Base-by-base conservation (phyloP, 2,113 vertebrate genomes). In the Pithys albifrons region DNA sequence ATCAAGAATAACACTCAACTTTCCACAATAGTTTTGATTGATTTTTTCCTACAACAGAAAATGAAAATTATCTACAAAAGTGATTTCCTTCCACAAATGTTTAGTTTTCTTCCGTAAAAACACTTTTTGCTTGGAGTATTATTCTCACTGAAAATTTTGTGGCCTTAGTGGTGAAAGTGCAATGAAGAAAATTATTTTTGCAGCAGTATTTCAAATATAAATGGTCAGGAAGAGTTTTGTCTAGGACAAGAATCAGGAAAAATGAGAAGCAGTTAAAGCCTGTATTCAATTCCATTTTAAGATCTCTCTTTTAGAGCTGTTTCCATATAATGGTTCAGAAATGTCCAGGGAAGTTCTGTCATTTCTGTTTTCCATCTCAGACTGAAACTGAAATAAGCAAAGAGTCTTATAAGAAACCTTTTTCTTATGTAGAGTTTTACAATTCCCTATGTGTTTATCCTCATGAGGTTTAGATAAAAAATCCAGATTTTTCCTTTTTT, bases 281-380 rank as follows among this genome's bases (percentile, higher is more conserved):
- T 70, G 19, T 35, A 55, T 85, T 85, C 25, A 58, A 29, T 83
- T 91, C 31, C 31, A 48, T 79, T 95, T 89, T 43, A 73, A 96
- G 48, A 55, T 71, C 33, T 92, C 29, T 77, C 39, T 83, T 91
- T 81, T 49, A 90, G 52, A 84, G 6, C 19, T 67, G 25, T 77
- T 35, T 88, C 51, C 71, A 12, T 80, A 55, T 71, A 91, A 80
- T 65, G 65, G 39, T 39, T 91, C 59, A 84, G 54, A 96, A 96
- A 92, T 80, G 41, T 77, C 75, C 64, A 80, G 79, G 79, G 93
- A 95, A 86, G n/a, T 65, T 93, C 76, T 93, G 72, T 66, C 76
- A 78, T 87, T 89, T 92, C 92, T 93, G 61, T 49, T 94, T 96
- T 96, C 72, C n/a, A 75, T 81, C 72, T 93, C 75, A 84, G 79